Percentiles rank a stretch among this genome's conserved stretches.
phyloP scores from a whole-genome alignment of 2,113 vertebrate genomes.

The Oryzias celebensis region DNA sequence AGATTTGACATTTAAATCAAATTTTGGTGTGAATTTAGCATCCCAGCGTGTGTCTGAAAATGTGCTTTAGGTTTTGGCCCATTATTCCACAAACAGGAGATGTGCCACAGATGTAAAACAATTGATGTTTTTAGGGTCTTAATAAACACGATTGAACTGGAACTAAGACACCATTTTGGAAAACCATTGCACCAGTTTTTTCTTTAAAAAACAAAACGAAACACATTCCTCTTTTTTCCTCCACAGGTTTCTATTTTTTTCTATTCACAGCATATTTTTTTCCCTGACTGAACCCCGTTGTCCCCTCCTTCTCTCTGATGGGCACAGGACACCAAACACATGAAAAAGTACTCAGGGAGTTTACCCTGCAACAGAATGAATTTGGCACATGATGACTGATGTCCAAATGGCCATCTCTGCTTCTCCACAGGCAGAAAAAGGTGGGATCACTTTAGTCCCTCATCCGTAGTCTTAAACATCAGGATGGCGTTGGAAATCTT shows the following conservation, averaged over 20 bases:
- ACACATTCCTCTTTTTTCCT: background rate
- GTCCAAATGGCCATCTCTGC: background rate
- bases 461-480: constrained; percentile 98
- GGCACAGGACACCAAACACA: constrained; percentile 75
- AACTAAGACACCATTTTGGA: constrained; percentile 12
- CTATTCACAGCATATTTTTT: constrained; percentile 5
- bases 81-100: background rate
- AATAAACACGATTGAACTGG: background rate
- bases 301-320: constrained; percentile 64
- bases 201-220: background rate
- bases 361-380: constrained; percentile 63
- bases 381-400: constrained; percentile 69
- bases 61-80: background rate
- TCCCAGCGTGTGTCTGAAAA: constrained; percentile 13
- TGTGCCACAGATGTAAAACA: background rate
- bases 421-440: constrained; percentile 11
- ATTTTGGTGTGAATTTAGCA: constrained; percentile 1
- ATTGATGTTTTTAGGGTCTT: background rate
- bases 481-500: constrained; percentile 99
- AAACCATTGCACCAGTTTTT: background rate
- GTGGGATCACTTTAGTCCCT: constrained; percentile 86
- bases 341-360: constrained; percentile 56
- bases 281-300: background rate
- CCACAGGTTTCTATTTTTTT: constrained; percentile 1
- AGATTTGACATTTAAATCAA: background rate